A percentile compares a stretch with the other conserved stretches of the same genome.
Conservation (phyloP, 2,113 vertebrate genomes). For the Rissa tridactyla region DNA sequence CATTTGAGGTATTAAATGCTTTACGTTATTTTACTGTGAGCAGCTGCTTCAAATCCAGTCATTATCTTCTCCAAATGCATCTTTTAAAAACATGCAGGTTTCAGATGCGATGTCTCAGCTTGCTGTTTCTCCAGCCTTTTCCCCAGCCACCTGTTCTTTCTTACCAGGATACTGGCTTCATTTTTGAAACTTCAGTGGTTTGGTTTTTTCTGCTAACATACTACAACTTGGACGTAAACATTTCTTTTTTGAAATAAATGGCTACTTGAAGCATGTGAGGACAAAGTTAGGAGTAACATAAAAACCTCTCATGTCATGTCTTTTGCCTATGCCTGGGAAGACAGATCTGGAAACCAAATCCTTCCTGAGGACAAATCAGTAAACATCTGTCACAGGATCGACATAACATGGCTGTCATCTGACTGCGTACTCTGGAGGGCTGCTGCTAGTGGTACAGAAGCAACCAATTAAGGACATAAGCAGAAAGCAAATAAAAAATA, state of each 20-base stretch:
- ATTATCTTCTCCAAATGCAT: not conserved
- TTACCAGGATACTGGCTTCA: not conserved
- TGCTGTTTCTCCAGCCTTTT: not conserved
- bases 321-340: not conserved
- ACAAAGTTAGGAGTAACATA: not conserved
- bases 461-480: not conserved
- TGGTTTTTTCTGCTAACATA: not conserved
- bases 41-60: not conserved
- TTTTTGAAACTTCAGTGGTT: not conserved
- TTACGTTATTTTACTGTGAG: not conserved
- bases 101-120: not conserved
- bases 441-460: not conserved
- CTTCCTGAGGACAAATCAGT: conserved; percentile 1
- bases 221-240: not conserved
- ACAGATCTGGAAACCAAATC: not conserved
- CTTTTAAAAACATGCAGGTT: not conserved
- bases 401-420: not conserved
- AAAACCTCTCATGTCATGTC: not conserved
- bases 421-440: not conserved
- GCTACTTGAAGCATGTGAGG: not conserved
- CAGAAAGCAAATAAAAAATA: not conserved
- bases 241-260: not conserved
- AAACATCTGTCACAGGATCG: not conserved
- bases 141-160: not conserved
- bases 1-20: conserved; percentile 10